phyloP scores from a whole-genome alignment of 2,113 vertebrate species.

The Melanerpes aurifrons region DNA sequence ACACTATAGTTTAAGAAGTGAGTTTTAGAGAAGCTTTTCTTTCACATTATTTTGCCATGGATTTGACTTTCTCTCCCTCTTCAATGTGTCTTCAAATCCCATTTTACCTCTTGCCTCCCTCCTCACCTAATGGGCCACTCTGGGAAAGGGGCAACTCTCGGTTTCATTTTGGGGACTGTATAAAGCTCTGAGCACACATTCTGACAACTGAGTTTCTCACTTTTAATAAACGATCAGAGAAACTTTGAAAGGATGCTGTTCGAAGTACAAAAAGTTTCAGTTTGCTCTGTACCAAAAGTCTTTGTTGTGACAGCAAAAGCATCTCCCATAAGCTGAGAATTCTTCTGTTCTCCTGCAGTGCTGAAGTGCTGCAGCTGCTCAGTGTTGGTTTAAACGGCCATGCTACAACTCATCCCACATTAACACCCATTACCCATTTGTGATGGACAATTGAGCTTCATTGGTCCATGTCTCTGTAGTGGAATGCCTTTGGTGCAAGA shows the following conservation, averaged over 20 bases:
- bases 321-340: not conserved
- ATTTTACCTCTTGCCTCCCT: not conserved
- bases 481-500: conserved; percentile 14
- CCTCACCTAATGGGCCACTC: not conserved
- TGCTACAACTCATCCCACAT: not conserved
- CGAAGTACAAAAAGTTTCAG: not conserved
- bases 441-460: conserved; percentile 41
- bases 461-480: not conserved
- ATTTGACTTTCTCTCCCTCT: not conserved
- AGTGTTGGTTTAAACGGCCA: not conserved
- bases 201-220: not conserved
- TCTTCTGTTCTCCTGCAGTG: not conserved
- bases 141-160: not conserved
- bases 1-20: not conserved
- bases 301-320: not conserved
- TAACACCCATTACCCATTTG: not conserved
- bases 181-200: not conserved
- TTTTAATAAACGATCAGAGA: not conserved
- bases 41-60: not conserved
- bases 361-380: conserved; percentile 4
- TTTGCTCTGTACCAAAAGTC: not conserved
- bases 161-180: not conserved
- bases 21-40: not conserved
- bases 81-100: not conserved
- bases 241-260: not conserved